phyloP scores from a whole-genome alignment of 64 coral and sea anemone genomes.

The Actinia equina region DNA sequence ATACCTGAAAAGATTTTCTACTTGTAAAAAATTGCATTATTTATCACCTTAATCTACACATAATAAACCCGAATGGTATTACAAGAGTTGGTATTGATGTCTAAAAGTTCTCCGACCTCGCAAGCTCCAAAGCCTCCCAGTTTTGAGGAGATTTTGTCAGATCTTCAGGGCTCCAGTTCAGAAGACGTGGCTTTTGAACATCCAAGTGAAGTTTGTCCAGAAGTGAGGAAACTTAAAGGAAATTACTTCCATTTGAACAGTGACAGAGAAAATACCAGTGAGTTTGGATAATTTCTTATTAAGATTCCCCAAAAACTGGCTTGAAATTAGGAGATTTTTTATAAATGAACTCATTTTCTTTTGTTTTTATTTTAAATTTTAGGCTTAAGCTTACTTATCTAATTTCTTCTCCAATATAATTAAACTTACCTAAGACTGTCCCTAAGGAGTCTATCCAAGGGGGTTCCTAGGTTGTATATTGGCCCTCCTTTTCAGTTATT shows the following conservation, averaged over 20 bases:
- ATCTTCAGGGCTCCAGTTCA: constrained; percentile 20
- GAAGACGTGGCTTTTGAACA: constrained; percentile 41
- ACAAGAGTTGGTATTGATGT: constrained; percentile 29
- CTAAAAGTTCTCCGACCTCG: neutral
- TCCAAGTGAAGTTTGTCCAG: constrained; percentile 23
- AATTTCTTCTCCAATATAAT: too few species aligned
- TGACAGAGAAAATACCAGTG: neutral
- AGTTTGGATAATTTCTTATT: neutral
- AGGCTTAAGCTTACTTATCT: too few species aligned
- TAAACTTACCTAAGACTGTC: too few species aligned
- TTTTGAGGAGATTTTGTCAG: constrained; percentile 50
- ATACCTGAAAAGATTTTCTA: neutral
- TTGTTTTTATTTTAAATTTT: too few species aligned
- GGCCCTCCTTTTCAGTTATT: too few species aligned
- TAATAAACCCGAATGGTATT: constrained; percentile 26
- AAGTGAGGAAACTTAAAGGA: neutral
- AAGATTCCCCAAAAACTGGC: neutral
- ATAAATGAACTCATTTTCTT: too few species aligned
- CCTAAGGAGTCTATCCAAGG: too few species aligned
- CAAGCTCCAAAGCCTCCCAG: constrained; percentile 40
- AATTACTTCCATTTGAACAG: neutral
- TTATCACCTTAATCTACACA: neutral
- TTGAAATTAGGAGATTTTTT: too few species aligned
- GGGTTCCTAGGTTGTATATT: too few species aligned
- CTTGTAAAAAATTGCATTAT: neutral